Evolutionary conservation across 2,797 vertebrate species (phyloP), one percentile per base, ranked within the genome.

Genomic region (Schizothorax lantsangensis): DNA sequence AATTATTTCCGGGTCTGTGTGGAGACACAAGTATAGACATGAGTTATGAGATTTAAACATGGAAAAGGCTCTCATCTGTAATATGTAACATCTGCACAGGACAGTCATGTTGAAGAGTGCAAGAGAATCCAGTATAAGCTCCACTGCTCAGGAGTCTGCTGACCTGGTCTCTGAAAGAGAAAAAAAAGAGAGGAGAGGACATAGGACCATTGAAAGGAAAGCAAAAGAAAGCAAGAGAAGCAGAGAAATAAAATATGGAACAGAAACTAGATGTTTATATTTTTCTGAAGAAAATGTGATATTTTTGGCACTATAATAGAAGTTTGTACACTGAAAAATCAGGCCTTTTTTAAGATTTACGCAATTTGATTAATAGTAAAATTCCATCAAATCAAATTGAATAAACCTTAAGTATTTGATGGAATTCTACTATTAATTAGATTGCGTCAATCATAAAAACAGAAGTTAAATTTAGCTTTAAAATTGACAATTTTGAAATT

Each of bases 21-120:
- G 90, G 94, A 95, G 94, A 95, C 95, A 95, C 93, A 95, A 95
- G 95, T 95, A 95, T 94, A 95, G 95, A 95, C 93, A 90, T 90
- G 92, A 94, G 94, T 96, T 95, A 96, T 96, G 94, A 95, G 94
- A 94, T 93, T 94, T 90, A 74, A 92, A 88, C 91, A 89, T 86
- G 89, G 92, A 93, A 90, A 92, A 91, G 91, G 89, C 91, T 95
- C 93, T 93, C 79, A 89, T 90, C 84, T 23, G 54, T 95, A 95
- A 95, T 94, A 90, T 91, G 54, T 93, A 95, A 95, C 94, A 95
- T 95, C 93, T 95, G 95, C 88, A 80, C 87, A 23, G 90, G 93
- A 93, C 93, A 88, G n/a, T 64, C 85, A 15, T 88, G 68, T 84
- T 40, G 84, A 79, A 66, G 49, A 73, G 54, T 73, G 38, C 45